Evolutionary conservation across 1,140 invertebrate genomes (phyloP), one percentile per base, ranked within the genome.

Genomic region (Hycleus cichorii): DNA sequence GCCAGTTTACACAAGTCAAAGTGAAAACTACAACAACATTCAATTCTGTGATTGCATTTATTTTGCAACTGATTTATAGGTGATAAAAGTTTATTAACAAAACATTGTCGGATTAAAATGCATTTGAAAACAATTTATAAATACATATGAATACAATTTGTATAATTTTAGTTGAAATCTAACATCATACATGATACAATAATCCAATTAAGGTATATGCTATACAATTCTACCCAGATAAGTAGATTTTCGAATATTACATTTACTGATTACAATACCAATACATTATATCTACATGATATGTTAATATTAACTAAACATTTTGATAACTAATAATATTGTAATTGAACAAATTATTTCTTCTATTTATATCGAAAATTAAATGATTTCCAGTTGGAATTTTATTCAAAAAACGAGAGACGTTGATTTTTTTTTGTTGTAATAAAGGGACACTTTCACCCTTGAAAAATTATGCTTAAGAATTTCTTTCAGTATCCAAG

Each of bases 281-380:
- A 38, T 53, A 53, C 46, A 46, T 46, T 32, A 25, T 46, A 45
- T 26, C 44, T 45, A 46, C 51, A 53, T 45, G 51, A 42, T 46
- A 53, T 45, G 42, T 11, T 53, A 46, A 53, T 53, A 53, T 53
- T 53, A 53, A 45, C 51, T 38, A 45, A 53, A 52, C 43, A 52
- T 52, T 52, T 43, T 27, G 32, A 7, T 7, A 32, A 32, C 7
- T 0, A 5, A 7, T 32, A 32, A 32, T 7, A 32, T 4, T 32
- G 4, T 32, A 7, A 32, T 32, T 32, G 32, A 32, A 32, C 18
- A 18, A 18, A 18, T 4, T 32, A 32, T 32, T 32, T 32, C 0
- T 32, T 32, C 7, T 32, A 32, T 32, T 32, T 32, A 32, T 7
- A 7, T 32, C 32, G 7, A 7, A 32, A 4, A 5, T 4, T 4